Base-by-base conservation (phyloP, 2,113 vertebrate species). In the Amia ocellicauda region DNA sequence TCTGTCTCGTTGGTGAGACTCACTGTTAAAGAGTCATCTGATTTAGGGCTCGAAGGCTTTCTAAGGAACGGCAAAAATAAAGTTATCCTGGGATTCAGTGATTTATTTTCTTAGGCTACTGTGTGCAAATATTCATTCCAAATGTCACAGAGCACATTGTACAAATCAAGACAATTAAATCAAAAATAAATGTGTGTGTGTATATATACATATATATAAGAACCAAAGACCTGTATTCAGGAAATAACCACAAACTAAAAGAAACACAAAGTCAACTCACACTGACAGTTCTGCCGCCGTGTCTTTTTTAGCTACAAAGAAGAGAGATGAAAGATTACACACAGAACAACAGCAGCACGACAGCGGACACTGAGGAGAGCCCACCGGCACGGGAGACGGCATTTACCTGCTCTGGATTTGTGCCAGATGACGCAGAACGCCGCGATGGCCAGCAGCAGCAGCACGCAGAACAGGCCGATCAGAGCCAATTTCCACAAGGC, bases 31-130 rank as follows among this genome's bases (percentile, higher is more conserved):
- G 78, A 71, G 74, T 82, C 86, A 78, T 86, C 82, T 81, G 82
- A 81, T 83, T 83, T 84, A 85, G 82, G 75, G 75, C 77, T 79
- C 28, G 78, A 78, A 83, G 88, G 85, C 81, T 88, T 89, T 87
- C 86, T 89, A 83, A 86, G 82, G 75, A 84, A 86, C 31, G 63
- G 70, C 74, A 67, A 79, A 78, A 81, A 83, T 69, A 78, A 74
- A 77, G 75, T 85, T 67, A 85, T 58, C 28, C 51, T 22, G 69
- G 61, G 61, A 69, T 60, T 63, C n/a, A n/a, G n/a, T n/a, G n/a
- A n/a, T n/a, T n/a, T n/a, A n/a, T n/a, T n/a, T n/a, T n/a, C n/a
- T n/a, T n/a, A n/a, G n/a, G n/a, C n/a, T n/a, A n/a, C n/a, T n/a
- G n/a, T n/a, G n/a, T n/a, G n/a, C n/a, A n/a, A n/a, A n/a, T n/a